These are phyloP conservation scores for Xanthia icteritia DNA, from an alignment of 2,888 invertebrate species.

Conservation along the genomic window DNA sequence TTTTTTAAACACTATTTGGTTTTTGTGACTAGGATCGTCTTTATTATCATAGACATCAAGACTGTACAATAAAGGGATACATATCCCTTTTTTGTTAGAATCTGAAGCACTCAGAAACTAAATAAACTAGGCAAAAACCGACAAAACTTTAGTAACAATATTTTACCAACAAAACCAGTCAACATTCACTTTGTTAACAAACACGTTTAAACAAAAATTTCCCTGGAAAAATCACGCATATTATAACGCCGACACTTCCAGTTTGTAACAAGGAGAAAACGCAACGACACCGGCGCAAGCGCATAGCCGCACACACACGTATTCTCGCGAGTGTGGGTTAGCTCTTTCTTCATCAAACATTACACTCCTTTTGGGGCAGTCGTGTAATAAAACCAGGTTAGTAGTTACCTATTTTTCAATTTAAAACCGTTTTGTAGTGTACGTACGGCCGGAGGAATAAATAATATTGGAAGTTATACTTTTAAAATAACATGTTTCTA, in stretches of 20 bases:
- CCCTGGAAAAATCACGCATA: conserved; percentile 50
- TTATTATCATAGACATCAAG: background rate
- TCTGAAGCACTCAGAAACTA: background rate
- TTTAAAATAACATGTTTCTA: conserved; percentile 4
- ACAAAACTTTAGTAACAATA: background rate
- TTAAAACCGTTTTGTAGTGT: conserved; percentile 10
- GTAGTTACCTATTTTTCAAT: conserved; percentile 11
- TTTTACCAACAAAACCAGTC: background rate
- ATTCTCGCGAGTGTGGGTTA: background rate
- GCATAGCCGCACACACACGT: conserved; percentile 23
- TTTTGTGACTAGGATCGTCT: background rate
- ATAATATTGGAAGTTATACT: conserved; percentile 21
- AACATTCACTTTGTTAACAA: background rate
- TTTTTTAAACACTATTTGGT: background rate
- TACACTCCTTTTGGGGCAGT: too few species aligned
- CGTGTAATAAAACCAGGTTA: background rate
- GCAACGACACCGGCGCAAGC: conserved; percentile 43
- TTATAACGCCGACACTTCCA: conserved; percentile 58
- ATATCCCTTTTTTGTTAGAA: background rate
- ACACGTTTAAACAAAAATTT: conserved; percentile 19
- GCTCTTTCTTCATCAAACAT: conserved; percentile 52
- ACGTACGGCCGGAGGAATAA: conserved; percentile 9
- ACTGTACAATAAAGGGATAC: background rate
- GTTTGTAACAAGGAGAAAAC: conserved; percentile 68
- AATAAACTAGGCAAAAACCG: background rate